Conservation (phyloP, 2,888 invertebrate genomes). For the Philonicus albiceps region DNA sequence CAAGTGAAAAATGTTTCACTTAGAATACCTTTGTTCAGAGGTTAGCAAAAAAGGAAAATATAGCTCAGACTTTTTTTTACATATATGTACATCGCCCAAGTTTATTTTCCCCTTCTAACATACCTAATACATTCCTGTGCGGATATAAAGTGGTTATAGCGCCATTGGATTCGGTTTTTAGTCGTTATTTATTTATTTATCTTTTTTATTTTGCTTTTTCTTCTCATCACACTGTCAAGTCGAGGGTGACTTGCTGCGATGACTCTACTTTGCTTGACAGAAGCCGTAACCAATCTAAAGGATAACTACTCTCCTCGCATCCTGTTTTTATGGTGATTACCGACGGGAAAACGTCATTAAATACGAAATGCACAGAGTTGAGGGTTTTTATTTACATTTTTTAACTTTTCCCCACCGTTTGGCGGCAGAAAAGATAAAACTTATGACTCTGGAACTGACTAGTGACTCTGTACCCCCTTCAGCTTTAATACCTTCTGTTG, state of each 20-base stretch:
- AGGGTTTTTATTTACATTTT: conserved; percentile 7
- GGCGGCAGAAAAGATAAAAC: conserved; percentile 17
- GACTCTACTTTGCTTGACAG: conserved; percentile 18
- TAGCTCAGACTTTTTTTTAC: background rate
- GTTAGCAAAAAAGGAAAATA: background rate
- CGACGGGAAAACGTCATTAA: conserved; percentile 42
- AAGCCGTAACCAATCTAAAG: conserved; percentile 40
- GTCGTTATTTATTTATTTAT: background rate
- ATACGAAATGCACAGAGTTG: conserved; percentile 27
- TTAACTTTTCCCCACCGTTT: background rate
- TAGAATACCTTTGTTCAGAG: background rate
- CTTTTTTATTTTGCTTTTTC: background rate
- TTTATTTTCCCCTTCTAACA: background rate
- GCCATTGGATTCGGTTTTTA: background rate
- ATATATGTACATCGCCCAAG: background rate
- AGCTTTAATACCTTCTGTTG: background rate
- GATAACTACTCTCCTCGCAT: conserved; percentile 39
- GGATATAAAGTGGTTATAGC: background rate
- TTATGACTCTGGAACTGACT: background rate
- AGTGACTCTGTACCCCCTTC: background rate
- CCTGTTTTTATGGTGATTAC: conserved; percentile 41
- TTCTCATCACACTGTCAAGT: conserved; percentile 27
- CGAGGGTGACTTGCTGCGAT: conserved; percentile 29
- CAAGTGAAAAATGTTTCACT: background rate
- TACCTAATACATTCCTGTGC: background rate